phyloP scores from a whole-genome alignment of 1,140 invertebrate species.

The Pantala flavescens region DNA sequence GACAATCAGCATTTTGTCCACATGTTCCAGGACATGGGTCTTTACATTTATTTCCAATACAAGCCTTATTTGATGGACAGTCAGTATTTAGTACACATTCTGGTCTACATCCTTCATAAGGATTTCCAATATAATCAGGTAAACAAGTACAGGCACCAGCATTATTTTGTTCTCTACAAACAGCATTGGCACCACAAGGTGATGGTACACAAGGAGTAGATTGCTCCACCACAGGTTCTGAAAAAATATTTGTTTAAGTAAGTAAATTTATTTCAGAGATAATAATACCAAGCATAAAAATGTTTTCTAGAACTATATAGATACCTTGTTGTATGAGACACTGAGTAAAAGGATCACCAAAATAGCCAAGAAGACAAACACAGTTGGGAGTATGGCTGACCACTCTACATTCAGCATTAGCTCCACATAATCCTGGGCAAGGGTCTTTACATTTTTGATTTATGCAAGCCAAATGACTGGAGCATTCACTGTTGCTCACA shows the following conservation, averaged over 20 bases:
- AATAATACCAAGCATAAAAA: constrained; percentile 18
- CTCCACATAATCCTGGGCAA: constrained; percentile 42
- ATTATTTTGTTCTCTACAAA: constrained; percentile 53
- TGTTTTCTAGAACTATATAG: constrained; percentile 18
- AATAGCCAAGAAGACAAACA: constrained; percentile 50
- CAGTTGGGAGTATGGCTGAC: constrained; percentile 54
- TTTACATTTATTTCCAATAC: constrained; percentile 55
- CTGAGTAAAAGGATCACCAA: constrained; percentile 61
- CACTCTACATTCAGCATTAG: constrained; percentile 52
- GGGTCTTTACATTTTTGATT: constrained; percentile 34
- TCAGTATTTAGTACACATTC: constrained; percentile 61
- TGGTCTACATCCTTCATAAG: constrained; percentile 60
- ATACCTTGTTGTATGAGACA: constrained; percentile 48
- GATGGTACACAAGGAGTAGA: constrained; percentile 52
- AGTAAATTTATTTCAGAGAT: constrained; percentile 11
- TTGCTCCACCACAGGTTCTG: constrained; percentile 16
- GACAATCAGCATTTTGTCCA: constrained; percentile 60
- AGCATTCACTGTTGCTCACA: constrained; percentile 30
- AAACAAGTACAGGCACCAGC: constrained; percentile 59
- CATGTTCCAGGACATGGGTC: constrained; percentile 63
- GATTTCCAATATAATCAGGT: constrained; percentile 62
- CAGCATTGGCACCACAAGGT: constrained; percentile 62
- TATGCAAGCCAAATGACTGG: constrained; percentile 30
- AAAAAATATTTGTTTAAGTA: constrained; percentile 14
- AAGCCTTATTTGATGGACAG: constrained; percentile 56